A percentile compares a stretch with the other conserved stretches of the same genome.
phyloP scores from a whole-genome alignment of 2,113 vertebrate genomes.

The Ochotona curzoniae region DNA sequence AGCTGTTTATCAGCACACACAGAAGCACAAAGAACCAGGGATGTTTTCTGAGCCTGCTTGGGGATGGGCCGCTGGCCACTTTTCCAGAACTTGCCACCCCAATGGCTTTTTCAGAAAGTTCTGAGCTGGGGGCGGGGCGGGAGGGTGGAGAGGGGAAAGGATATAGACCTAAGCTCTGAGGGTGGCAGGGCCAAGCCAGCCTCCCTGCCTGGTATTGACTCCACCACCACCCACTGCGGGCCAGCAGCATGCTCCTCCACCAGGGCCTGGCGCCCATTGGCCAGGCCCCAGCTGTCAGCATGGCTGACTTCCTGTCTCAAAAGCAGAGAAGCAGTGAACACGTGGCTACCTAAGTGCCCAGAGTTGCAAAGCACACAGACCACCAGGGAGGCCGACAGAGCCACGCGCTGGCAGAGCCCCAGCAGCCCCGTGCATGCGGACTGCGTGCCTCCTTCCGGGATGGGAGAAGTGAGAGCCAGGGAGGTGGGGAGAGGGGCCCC shows the following conservation, averaged over 20 bases:
- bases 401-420: not conserved
- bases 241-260: fast-evolving
- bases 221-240: too few species aligned
- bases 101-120: not conserved
- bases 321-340: not conserved
- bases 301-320: not conserved
- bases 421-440: fast-evolving
- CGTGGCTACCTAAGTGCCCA: not conserved
- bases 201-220: not conserved
- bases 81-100: not conserved
- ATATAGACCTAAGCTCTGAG: not conserved
- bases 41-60: fast-evolving
- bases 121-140: not conserved
- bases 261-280: not conserved
- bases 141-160: not conserved
- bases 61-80: fast-evolving
- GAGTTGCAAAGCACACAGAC: not conserved
- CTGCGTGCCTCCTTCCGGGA: not conserved
- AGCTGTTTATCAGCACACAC: fast-evolving
- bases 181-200: not conserved
- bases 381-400: not conserved
- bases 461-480: not conserved
- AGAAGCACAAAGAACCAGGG: fast-evolving
- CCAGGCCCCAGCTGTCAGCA: fast-evolving
- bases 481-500: not conserved